Conservation (phyloP, 2,888 invertebrate species). For the Erannis defoliaria region DNA sequence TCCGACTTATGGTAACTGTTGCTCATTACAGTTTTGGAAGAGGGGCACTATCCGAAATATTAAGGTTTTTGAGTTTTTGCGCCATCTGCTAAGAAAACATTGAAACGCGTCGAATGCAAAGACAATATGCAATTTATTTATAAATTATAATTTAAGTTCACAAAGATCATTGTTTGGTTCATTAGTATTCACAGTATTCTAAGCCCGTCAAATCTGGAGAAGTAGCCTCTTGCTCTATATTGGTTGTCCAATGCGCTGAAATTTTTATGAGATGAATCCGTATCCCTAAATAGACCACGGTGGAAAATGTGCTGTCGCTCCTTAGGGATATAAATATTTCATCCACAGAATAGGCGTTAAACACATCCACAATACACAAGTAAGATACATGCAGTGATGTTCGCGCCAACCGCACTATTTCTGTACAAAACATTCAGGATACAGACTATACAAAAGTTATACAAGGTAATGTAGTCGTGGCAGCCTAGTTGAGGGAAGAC, state of each 20-base stretch:
- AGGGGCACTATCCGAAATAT: slow-evolving; percentile 17
- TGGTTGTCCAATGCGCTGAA: slow-evolving; percentile 32
- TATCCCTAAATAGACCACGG: slow-evolving; percentile 34
- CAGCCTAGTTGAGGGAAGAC: too few species aligned
- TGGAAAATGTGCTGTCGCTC: slow-evolving; percentile 35
- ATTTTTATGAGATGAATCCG: slow-evolving; percentile 36
- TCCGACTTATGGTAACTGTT: slow-evolving; percentile 7
- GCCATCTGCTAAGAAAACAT: too few species aligned
- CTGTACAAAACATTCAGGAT: slow-evolving; percentile 46
- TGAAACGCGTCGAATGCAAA: too few species aligned
- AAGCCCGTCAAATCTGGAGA: slow-evolving; percentile 17
- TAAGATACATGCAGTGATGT: slow-evolving; percentile 44
- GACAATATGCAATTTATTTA: too few species aligned
- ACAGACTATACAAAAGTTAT: slow-evolving; percentile 15
- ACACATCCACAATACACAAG: slow-evolving; percentile 51
- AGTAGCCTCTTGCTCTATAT: slow-evolving; percentile 21
- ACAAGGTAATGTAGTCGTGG: too few species aligned
- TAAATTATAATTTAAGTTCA: too few species aligned
- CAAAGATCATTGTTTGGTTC: slow-evolving; percentile 2
- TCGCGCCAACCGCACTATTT: slow-evolving; percentile 61
- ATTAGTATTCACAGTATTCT: slow-evolving; percentile 15
- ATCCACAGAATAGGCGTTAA: slow-evolving; percentile 54
- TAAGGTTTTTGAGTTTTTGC: slow-evolving; percentile 17
- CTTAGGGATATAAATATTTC: slow-evolving; percentile 54
- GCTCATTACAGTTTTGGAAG: slow-evolving; percentile 22